Conservation (phyloP, 2,888 invertebrate species). For the Galerucella nymphaeae region DNA sequence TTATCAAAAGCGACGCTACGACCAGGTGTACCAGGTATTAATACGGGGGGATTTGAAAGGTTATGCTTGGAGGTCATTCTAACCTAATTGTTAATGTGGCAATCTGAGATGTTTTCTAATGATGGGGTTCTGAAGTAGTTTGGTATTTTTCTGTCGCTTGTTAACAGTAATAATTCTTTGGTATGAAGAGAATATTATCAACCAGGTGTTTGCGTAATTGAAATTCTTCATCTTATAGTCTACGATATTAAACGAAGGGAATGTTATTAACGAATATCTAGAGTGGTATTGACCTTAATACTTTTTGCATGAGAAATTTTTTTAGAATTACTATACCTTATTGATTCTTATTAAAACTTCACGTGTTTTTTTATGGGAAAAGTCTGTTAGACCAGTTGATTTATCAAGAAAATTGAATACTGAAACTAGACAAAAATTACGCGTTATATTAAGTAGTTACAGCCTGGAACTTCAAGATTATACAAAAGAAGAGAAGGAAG, state of each 20-base stretch:
- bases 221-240: not conserved
- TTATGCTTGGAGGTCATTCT: too few relatives aligned
- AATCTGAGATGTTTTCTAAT: too few relatives aligned
- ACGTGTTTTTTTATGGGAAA: not conserved
- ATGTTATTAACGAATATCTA: not conserved
- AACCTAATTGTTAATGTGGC: too few relatives aligned
- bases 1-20: constrained; percentile 48
- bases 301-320: too few relatives aligned
- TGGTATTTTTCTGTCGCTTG: too few relatives aligned
- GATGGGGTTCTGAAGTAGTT: too few relatives aligned
- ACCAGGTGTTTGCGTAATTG: not conserved
- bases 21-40: constrained; percentile 49
- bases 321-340: not conserved
- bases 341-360: not conserved
- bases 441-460: not conserved
- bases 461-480: too few relatives aligned
- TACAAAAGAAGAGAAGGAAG: too few relatives aligned
- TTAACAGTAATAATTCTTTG: too few relatives aligned
- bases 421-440: not conserved
- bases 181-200: not conserved
- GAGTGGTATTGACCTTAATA: too few relatives aligned
- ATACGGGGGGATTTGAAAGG: not conserved
- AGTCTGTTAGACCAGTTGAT: not conserved
- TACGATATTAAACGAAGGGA: too few relatives aligned
- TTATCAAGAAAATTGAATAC: not conserved